Percentiles rank a stretch among this genome's conserved stretches.
Conservation (phyloP, 1,140 invertebrate species). For the Drosophila dunni region DNA sequence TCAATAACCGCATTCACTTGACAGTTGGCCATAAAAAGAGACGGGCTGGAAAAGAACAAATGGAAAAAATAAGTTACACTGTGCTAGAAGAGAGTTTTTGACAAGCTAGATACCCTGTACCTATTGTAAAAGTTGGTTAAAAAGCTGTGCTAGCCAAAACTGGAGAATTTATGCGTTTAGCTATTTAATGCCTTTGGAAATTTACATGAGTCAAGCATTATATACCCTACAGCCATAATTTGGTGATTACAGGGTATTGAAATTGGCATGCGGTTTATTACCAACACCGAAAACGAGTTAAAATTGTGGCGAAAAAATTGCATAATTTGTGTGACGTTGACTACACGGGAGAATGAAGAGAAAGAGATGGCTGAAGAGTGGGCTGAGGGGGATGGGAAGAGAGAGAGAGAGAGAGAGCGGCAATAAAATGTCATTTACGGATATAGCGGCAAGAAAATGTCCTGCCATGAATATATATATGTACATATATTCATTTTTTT, state of each 20-base stretch:
- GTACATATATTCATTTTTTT: constrained; percentile 53
- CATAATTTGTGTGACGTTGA: constrained; percentile 80
- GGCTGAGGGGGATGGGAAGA: background rate
- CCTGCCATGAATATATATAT: constrained; percentile 59
- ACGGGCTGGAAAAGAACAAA: constrained; percentile 13
- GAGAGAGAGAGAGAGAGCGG: constrained; percentile 16
- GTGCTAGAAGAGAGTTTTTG: background rate
- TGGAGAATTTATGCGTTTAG: too few relatives aligned
- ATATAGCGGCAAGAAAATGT: constrained; percentile 26
- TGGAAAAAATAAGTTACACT: constrained; percentile 10
- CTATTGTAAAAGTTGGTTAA: too few relatives aligned
- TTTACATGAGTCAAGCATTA: background rate
- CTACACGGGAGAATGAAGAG: constrained; percentile 20
- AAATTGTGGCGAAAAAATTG: constrained; percentile 82
- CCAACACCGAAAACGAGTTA: constrained; percentile 76
- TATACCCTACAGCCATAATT: background rate
- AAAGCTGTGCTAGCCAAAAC: too few relatives aligned
- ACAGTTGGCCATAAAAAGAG: constrained; percentile 60
- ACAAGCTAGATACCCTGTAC: constrained; percentile 1
- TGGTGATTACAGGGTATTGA: constrained; percentile 14
- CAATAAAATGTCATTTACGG: constrained; percentile 80
- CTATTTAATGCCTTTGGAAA: too few relatives aligned
- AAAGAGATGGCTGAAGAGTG: background rate
- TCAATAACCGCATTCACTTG: constrained; percentile 67
- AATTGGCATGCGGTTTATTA: constrained; percentile 71